Evolutionary conservation across 1,140 invertebrate genomes (phyloP).

Genomic region (Neodiprion lecontei): DNA sequence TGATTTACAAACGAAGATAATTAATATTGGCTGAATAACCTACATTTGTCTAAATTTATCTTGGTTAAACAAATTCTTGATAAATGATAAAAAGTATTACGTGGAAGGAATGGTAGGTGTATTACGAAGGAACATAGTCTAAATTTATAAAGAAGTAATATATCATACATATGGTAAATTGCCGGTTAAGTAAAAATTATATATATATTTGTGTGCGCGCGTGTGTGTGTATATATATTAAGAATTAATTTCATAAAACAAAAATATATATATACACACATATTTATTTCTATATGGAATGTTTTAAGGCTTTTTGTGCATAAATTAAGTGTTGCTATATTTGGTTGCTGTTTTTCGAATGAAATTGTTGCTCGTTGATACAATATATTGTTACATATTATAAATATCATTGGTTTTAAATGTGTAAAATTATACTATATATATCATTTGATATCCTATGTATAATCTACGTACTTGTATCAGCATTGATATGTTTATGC

Average conservation of each 20-base stretch:
- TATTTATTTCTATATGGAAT: conserved; percentile 30
- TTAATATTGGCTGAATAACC: no score
- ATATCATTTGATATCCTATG: no score
- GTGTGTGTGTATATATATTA: conserved; percentile 8
- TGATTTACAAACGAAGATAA: no score
- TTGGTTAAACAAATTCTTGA: neutral
- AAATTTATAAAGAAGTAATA: neutral
- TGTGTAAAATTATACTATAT: neutral
- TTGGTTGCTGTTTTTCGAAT: conserved; percentile 33
- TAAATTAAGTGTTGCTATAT: conserved; percentile 29
- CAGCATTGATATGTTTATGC: no score
- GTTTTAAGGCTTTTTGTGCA: conserved; percentile 32
- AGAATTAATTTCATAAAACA: conserved; percentile 1
- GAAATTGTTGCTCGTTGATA: conserved; percentile 40
- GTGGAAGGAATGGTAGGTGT: neutral
- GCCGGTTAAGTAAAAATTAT: neutral
- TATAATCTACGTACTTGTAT: no score
- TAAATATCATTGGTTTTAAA: neutral
- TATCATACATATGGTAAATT: neutral
- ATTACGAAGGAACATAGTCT: neutral
- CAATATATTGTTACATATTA: neutral
- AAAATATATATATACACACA: conserved; percentile 8
- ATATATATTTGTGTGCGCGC: neutral
- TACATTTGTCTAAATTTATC: no score
- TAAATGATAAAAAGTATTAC: neutral